Base-by-base conservation (phyloP, 2,797 vertebrate genomes). In the Brotula barbata region DNA sequence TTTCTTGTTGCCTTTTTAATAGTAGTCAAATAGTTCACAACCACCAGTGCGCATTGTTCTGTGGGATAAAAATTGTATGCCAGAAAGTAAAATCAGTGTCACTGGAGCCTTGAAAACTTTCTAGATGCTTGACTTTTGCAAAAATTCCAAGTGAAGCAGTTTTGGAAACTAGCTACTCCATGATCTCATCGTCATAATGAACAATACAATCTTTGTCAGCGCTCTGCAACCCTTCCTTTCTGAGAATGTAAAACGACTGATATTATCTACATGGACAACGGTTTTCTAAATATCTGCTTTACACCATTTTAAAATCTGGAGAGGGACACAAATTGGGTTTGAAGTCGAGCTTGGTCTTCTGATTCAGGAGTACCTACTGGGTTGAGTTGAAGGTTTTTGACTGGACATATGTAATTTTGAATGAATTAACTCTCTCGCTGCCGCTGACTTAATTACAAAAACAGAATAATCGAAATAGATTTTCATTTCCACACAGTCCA, bases 1-100 rank as follows among this genome's bases (percentile, higher is more conserved):
- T 58, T 60, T 70, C 31, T 70, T 39, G 83, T 73, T 87, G 86
- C 84, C 82, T 87, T 88, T 73, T 73, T 63, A 47, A 58, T 49
- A 12, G 34, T 70, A 50, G 42, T 68, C 52, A 23, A n/a, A 37
- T 72, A 71, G 45, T 60, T 15, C 59, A 58, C 55, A 72, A 59
- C 16, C 40, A 39, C 10, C 19, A 17, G 11, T 71, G 59, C 75
- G 54, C 34, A 12, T 57, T 72, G 57, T 72, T 51, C 69, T 74
- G 31, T 67, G 41, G 39, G 31, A 76, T 58, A 48, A 52, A 60
- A 48, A 53, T 52, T 0, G 79, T 74, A 83, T 87, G 85, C 84
- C 84, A 86, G 63, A 82, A 76, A 63, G 63, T 82, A 25, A 53
- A 66, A 73, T 55, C 60, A 57, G 51, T 76, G 66, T 68, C 63